Base-by-base conservation (phyloP, 2,888 invertebrate genomes). In the Nomada ferruginata region DNA sequence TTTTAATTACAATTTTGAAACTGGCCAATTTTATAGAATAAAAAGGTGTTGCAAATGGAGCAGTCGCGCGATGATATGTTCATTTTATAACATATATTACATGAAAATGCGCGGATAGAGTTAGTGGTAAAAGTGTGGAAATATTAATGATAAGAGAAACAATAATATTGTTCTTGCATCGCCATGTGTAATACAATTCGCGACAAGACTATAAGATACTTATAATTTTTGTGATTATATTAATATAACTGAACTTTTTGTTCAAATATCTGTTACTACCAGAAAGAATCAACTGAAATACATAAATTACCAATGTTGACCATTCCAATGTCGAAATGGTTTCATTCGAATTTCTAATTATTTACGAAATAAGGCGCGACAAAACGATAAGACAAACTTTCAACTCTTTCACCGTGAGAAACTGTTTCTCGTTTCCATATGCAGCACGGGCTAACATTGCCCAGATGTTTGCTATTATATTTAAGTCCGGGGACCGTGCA, bases 391-490 rank as follows among this genome's bases (percentile, higher is more conserved):
- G 18, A 44, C 20, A 36, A 11, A 11, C 13, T 42, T 42, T 36
- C 20, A 36, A 61, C 2, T 61, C 44, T 42, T n/a, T 10, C 23
- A 55, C 55, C 23, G 55, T 20, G 20, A 23, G 11, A 55, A 55
- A 23, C 9, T 11, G 55, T 71, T 61, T 61, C 36, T 26, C 36
- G 20, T 53, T 68, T 42, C 55, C 55, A 55, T 68, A 68, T 55
- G 55, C 42, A 53, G 20, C 68, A n/a, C 57, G 57, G 7, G 44
- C 57, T 68, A 65, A 53, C 7, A 65, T 64, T 26, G 36, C 52
- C 52, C 52, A 65, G 18, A 65, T 52, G n/a, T 52, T 65, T 52
- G 52, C 60, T n/a, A 60, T n/a, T 42, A 60, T 42, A 42, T 60
- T 60, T 64, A 64, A 50, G 42, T 53, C 20, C 20, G 20, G 20